A percentile compares a stretch with the other conserved stretches of the same genome.
phyloP scores from a whole-genome alignment of 2,113 vertebrate species.

The Petroica traversi region DNA sequence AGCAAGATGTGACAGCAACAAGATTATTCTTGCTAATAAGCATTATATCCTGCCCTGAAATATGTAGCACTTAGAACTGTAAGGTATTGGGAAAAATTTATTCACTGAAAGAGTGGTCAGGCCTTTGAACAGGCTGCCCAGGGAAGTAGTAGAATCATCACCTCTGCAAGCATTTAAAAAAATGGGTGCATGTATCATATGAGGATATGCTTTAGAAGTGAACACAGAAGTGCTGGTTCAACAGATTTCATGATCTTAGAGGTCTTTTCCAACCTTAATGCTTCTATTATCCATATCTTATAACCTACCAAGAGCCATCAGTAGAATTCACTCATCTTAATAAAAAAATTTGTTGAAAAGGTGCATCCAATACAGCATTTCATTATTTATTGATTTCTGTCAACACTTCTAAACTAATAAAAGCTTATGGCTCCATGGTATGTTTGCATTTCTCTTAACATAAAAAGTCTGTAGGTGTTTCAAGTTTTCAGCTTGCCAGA shows the following conservation, averaged over 20 bases:
- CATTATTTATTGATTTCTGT: background rate
- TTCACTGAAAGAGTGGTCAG: background rate
- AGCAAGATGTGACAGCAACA: background rate
- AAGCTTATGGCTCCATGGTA: background rate
- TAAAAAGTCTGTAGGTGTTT: background rate
- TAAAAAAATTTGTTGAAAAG: background rate
- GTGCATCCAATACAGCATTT: background rate
- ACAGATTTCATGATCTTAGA: background rate
- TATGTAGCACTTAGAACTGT: background rate
- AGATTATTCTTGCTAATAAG: background rate
- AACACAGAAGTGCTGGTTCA: background rate
- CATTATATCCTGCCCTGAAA: background rate
- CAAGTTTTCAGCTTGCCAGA: background rate
- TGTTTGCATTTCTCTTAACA: background rate
- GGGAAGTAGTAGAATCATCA: background rate
- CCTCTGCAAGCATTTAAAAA: background rate
- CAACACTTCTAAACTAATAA: background rate
- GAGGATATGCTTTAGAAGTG: background rate
- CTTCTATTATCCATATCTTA: background rate
- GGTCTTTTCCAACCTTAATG: background rate
- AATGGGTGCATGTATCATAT: too few species aligned
- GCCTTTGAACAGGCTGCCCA: background rate
- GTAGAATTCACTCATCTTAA: background rate
- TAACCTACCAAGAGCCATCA: background rate
- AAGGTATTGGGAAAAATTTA: background rate